A percentile compares a stretch with the other conserved stretches of the same genome.
Evolutionary conservation across 2,797 vertebrate genomes (phyloP).

Genomic region (Jordanella pulchra): DNA sequence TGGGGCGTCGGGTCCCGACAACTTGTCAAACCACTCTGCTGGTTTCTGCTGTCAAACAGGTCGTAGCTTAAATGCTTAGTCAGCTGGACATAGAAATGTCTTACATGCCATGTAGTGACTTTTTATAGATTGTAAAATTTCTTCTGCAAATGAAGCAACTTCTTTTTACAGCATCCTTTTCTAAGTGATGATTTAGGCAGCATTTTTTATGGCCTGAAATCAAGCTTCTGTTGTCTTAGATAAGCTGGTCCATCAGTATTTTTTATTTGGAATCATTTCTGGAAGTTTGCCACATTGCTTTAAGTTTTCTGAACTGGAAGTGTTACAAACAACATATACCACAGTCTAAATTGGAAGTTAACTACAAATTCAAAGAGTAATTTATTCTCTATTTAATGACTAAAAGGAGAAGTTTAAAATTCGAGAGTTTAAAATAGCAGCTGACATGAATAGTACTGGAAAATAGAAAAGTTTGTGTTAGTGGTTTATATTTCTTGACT

Average conservation of each 20-base stretch:
- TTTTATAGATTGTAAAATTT: slow-evolving; percentile 17
- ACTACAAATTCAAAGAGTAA: not conserved
- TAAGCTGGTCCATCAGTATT: not conserved
- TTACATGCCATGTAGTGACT: slow-evolving; percentile 21
- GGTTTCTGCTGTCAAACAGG: slow-evolving; percentile 28
- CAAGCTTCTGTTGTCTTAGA: not conserved
- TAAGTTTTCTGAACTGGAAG: not conserved
- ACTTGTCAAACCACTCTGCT: slow-evolving; percentile 7
- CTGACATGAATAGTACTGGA: slow-evolving; percentile 21
- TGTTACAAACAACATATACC: not conserved
- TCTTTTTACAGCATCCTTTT: not conserved
- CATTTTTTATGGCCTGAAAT: slow-evolving; percentile 2
- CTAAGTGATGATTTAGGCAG: not conserved
- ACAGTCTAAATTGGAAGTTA: not conserved
- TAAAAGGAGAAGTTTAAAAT: not conserved
- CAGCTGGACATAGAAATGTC: not conserved
- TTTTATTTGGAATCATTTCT: not conserved
- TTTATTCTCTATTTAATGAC: not conserved
- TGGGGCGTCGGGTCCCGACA: slow-evolving; percentile 4
- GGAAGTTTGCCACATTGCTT: not conserved
- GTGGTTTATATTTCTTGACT: slow-evolving; percentile 21
- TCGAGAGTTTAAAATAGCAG: slow-evolving; percentile 3
- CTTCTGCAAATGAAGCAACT: not conserved
- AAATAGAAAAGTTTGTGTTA: slow-evolving; percentile 29
- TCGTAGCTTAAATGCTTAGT: not conserved